Conservation (phyloP, 2,797 vertebrate species). For the Lepidocolaptes lacrymiger region DNA sequence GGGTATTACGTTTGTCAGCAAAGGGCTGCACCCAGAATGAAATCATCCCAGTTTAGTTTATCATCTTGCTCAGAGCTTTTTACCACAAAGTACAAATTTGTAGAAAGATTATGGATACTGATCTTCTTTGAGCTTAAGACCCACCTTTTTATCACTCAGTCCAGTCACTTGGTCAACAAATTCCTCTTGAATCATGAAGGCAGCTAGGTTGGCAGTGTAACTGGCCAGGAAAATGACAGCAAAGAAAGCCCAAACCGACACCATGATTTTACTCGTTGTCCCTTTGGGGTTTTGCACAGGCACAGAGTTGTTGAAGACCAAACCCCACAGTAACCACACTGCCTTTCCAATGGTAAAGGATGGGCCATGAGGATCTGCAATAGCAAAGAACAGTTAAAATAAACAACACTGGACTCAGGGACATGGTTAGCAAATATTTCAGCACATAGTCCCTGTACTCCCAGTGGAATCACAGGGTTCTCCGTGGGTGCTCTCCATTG, state of each 20-base stretch:
- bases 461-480: neutral
- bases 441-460: neutral
- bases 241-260: conserved; percentile 98
- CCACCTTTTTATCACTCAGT: conserved; percentile 97
- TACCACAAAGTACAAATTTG: neutral
- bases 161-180: conserved; percentile 98
- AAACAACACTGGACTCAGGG: neutral
- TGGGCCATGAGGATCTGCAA: conserved; percentile 91
- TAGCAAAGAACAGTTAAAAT: neutral
- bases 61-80: neutral
- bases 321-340: conserved; percentile 96
- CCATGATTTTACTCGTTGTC: conserved; percentile 98
- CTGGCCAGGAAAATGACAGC: conserved; percentile 98
- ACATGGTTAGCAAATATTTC: neutral
- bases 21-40: neutral
- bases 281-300: conserved; percentile 97
- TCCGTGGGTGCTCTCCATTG: neutral
- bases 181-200: conserved; percentile 99
- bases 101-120: neutral
- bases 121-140: neutral
- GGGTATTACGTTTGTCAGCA: neutral
- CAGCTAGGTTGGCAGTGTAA: conserved; percentile 97
- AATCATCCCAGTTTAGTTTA: neutral
- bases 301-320: conserved; percentile 99
- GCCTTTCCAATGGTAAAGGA: conserved; percentile 98